A percentile compares a stretch with the other conserved stretches of the same genome.
phyloP scores from a whole-genome alignment of 2,113 vertebrate species.

The Poecile atricapillus region DNA sequence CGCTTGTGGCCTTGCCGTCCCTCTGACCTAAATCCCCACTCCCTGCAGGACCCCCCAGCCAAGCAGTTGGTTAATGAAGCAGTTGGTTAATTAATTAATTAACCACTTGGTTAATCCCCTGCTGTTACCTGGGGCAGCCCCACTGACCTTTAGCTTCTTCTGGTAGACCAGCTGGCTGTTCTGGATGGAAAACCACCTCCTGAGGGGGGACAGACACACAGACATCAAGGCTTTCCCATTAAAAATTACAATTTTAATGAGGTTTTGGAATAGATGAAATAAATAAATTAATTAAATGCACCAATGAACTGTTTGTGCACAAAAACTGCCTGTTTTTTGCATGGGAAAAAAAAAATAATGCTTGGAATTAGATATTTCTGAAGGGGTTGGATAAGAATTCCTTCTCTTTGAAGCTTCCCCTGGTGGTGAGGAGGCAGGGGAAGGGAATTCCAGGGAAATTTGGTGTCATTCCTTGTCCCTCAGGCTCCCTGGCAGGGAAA shows the following conservation, averaged over 20 bases:
- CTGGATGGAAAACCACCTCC: conserved; percentile 99
- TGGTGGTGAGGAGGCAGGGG: too few relatives aligned
- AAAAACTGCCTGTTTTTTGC: too few relatives aligned
- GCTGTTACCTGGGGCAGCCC: not conserved
- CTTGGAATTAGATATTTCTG: not conserved
- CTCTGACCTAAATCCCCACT: not conserved
- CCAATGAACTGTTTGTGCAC: too few relatives aligned
- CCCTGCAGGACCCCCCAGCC: not conserved
- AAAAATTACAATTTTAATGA: too few relatives aligned
- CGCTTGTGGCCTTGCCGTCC: not conserved
- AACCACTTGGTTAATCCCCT: not conserved
- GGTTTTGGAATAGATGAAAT: not conserved
- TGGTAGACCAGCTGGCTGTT: conserved; percentile 99
- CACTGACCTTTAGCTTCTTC: conserved; percentile 93
- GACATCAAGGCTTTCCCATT: not conserved
- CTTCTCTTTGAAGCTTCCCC: too few relatives aligned
- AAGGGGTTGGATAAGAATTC: not conserved
- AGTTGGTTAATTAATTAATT: not conserved
- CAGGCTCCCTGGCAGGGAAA: too few relatives aligned
- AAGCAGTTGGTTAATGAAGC: not conserved
- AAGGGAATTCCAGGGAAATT: too few relatives aligned
- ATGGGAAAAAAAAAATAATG: too few relatives aligned
- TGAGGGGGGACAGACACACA: conserved; percentile 36
- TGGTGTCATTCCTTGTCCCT: too few relatives aligned
- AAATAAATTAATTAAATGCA: not conserved